Conservation (phyloP, 2,113 vertebrate species). For the Azemiops feae region DNA sequence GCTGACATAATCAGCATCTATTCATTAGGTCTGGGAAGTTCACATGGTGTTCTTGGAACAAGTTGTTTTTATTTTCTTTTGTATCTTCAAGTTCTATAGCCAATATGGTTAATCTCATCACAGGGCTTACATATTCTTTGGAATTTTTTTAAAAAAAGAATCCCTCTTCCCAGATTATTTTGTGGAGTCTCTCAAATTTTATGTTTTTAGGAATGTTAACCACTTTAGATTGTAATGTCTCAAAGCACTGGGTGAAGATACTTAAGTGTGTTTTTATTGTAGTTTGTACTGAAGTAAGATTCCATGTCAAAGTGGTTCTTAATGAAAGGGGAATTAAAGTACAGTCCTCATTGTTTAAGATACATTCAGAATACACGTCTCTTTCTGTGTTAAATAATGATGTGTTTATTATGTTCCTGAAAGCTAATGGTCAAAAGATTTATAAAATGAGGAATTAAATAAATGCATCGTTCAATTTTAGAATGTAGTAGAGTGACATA, state of each 20-base stretch:
- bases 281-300: not conserved
- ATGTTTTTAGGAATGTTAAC: conserved; percentile 17
- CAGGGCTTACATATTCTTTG: not conserved
- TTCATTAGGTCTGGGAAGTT: not conserved
- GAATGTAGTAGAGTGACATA: not conserved
- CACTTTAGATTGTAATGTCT: not conserved
- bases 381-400: not conserved
- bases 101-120: not conserved
- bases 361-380: not conserved
- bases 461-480: conserved; percentile 16
- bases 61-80: not conserved
- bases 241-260: not conserved
- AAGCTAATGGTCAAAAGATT: conserved; percentile 17
- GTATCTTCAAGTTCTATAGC: not conserved
- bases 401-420: conserved; percentile 9
- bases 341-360: conserved; percentile 1
- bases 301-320: not conserved
- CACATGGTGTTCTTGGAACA: not conserved
- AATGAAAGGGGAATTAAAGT: not conserved
- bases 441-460: conserved; percentile 15
- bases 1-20: not conserved
- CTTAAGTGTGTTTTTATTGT: not conserved
- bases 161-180: not conserved
- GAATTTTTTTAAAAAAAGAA: not conserved
- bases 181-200: not conserved